phyloP scores from a whole-genome alignment of 2,797 vertebrate genomes.

The Monodelphis domestica region DNA sequence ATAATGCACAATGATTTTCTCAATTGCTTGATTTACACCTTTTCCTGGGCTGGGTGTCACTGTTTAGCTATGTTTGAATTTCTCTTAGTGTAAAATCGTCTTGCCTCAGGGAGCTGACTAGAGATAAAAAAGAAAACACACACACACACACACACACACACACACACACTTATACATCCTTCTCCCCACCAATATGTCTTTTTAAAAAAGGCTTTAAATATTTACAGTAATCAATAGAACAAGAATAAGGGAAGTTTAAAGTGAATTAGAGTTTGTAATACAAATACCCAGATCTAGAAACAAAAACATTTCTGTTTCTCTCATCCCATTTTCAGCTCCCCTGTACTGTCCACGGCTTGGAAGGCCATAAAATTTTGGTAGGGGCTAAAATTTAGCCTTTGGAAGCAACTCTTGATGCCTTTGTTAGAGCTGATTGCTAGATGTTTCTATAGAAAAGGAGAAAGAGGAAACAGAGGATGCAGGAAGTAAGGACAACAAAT shows the following conservation, averaged over 20 bases:
- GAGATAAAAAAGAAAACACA: constrained; percentile 29
- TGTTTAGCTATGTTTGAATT: constrained; percentile 82
- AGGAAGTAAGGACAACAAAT: not conserved
- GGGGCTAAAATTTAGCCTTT: not conserved
- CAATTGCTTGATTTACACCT: constrained; percentile 43
- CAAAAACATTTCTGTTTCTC: not conserved
- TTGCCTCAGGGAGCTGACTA: constrained; percentile 42
- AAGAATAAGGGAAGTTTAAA: constrained; percentile 18
- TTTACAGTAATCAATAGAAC: constrained; percentile 39
- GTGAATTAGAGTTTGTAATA: not conserved
- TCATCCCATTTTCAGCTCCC: not conserved
- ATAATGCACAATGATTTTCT: not conserved
- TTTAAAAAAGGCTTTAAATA: constrained; percentile 7
- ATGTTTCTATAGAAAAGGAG: constrained; percentile 18
- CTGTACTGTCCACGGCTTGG: not conserved
- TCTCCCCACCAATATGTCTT: not conserved
- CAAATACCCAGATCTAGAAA: not conserved
- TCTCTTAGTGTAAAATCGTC: constrained; percentile 35
- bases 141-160: not conserved
- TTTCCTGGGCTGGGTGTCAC: constrained; percentile 82
- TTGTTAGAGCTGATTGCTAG: not conserved
- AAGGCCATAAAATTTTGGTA: not conserved
- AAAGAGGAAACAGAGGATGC: not conserved
- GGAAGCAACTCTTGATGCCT: not conserved
- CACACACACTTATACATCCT: not conserved